A percentile compares a stretch with the other conserved stretches of the same genome.
Evolutionary conservation across 2,113 vertebrate species (phyloP).

Genomic region (Myotis davidii): DNA sequence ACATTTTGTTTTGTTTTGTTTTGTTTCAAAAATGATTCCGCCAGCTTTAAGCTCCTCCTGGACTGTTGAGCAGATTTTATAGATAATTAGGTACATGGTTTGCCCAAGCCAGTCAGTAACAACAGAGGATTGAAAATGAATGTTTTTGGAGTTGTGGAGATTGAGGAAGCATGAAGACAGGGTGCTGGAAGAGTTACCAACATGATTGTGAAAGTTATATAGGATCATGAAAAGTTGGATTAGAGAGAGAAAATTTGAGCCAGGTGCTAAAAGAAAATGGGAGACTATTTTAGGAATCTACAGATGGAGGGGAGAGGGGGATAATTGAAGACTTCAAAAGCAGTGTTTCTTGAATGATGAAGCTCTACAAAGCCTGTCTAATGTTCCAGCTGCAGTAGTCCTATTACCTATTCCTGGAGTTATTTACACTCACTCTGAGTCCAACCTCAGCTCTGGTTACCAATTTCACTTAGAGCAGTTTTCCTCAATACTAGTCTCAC

Average conservation of each 20-base stretch:
- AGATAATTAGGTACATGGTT: not conserved
- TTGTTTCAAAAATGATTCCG: not conserved
- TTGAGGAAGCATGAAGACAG: not conserved
- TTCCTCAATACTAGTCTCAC: not conserved
- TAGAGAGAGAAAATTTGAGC: slow-evolving; percentile 56
- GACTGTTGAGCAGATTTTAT: not conserved
- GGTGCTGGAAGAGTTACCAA: slow-evolving; percentile 4
- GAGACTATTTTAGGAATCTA: not conserved
- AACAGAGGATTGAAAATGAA: not conserved
- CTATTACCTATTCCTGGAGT: not conserved
- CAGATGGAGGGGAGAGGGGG: not conserved
- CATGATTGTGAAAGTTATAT: not conserved
- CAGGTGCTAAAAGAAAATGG: slow-evolving; percentile 65
- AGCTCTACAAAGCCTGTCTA: not conserved
- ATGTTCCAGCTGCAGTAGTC: not conserved
- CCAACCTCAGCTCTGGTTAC: not conserved
- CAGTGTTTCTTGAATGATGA: not conserved
- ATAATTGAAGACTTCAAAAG: not conserved
- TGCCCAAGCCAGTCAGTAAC: not conserved
- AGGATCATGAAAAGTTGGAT: slow-evolving; percentile 32
- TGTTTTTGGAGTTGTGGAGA: not conserved
- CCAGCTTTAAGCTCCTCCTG: not conserved
- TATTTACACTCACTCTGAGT: not conserved
- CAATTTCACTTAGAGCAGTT: not conserved
- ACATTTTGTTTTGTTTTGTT: not conserved